Base-by-base conservation (phyloP, 1,140 invertebrate genomes). In the Drosophila murphyi region DNA sequence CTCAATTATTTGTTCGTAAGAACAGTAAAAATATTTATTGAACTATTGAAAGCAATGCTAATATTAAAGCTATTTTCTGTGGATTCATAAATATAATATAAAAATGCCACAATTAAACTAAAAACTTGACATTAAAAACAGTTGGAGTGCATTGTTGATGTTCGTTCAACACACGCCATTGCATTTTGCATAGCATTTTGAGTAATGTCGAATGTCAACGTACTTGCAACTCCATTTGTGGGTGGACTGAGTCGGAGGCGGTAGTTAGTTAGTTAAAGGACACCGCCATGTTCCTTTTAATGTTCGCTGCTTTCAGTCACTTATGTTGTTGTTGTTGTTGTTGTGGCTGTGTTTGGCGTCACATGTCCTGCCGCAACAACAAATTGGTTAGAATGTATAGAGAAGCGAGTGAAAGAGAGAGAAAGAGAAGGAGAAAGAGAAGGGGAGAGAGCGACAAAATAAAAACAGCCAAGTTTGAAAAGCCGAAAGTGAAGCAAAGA, bases 121-220 rank as follows among this genome's bases (percentile, higher is more conserved):
- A 29, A 37, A 62, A 3, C 47, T 50, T 51, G 47, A 5, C 10
- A 75, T 78, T 82, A 12, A 7, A 41, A 12, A 70, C 75, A 85
- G 72, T 55, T 85, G 65, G 56, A 59, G 72, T 59, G 62, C 59
- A 72, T 56, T 76, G 64, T 43, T 67, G 50, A 29, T 69, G 54
- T 34, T 41, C 29, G 56, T 10, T 32, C 12, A 48, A 54, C 50
- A 73, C 83, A 87, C 85, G 83, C 83, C 83, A 87, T 82, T 70
- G 83, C 82, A 63, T 88, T 85, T 85, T 85, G 81, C 81, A 78
- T 74, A 80, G 80, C 73, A 80, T 86, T 87, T 89, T 87, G 85
- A 89, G 83, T 88, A 72, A 88, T 87, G 83, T 88, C 80, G 87
- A 88, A 87, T 87, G 83, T 87, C 83, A 87, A 87, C 77, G 83